Evolutionary conservation across 2,797 vertebrate genomes (phyloP).

Genomic region (Pseudocheirus occidentalis): DNA sequence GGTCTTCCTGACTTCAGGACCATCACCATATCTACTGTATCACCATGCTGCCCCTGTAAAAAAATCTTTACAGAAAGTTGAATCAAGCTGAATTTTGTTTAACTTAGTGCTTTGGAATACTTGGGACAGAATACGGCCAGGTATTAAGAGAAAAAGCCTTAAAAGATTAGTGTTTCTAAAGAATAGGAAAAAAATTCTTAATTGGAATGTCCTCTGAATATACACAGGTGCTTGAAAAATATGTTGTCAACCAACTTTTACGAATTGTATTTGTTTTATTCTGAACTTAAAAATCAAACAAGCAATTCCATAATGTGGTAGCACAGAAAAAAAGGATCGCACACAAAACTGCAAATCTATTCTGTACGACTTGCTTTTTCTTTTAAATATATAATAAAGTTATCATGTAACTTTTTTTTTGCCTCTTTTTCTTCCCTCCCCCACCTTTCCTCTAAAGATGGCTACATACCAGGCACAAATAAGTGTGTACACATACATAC

Average conservation of each 20-base stretch:
- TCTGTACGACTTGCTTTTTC: too few relatives aligned
- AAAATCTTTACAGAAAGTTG: neutral
- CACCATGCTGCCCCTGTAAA: neutral
- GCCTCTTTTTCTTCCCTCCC: too few relatives aligned
- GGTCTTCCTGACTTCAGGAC: neutral
- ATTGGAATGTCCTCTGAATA: neutral
- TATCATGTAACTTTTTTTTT: too few relatives aligned
- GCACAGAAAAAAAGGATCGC: too few relatives aligned
- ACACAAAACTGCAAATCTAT: too few relatives aligned
- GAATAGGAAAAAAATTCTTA: neutral
- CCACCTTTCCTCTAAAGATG: too few relatives aligned
- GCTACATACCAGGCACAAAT: too few relatives aligned
- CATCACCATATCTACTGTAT: too few relatives aligned
- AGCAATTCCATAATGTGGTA: neutral
- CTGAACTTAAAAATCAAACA: neutral
- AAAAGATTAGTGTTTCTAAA: neutral
- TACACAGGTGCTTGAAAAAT: neutral
- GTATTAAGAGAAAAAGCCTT: neutral
- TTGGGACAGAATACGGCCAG: neutral
- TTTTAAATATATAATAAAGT: too few relatives aligned
- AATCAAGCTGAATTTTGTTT: neutral
- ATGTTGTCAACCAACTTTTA: neutral
- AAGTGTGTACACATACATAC: neutral
- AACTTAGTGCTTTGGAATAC: neutral
- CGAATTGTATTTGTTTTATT: neutral